Base-by-base conservation (phyloP, 2,113 vertebrate genomes). In the Cheirogaleus medius region DNA sequence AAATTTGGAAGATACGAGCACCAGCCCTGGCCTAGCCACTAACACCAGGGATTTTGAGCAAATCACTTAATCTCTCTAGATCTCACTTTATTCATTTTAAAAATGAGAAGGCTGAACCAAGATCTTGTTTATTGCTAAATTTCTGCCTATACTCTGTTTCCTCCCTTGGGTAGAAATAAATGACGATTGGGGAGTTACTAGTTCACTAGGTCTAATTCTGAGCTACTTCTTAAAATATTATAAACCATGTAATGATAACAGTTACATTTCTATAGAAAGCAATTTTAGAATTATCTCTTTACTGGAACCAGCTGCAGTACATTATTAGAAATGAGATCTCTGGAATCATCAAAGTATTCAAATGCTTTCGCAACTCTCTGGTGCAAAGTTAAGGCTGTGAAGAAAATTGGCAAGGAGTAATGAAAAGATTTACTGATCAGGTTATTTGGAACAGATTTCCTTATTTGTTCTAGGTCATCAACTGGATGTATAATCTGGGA, bases 351-450 rank as follows among this genome's bases (percentile, higher is more conserved):
- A 95, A 97, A 94, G 94, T 42, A 94, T 94, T 88, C 54, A 34
- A 80, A 32, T 76, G 77, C 81, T 97, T 97, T 96, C 97, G 81
- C 84, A 97, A 96, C 77, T 96, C 60, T 94, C 56, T 94, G 42
- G 66, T 89, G 34, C 73, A 95, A 94, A 95, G 82, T 94, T 80
- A 83, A n/a, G 29, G 76, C n/a, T 39, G 23, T 81, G 71, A 97
- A 95, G 78, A 92, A 94, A 97, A 97, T 1, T 95, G 90, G 86
- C 84, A 84, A 49, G 80, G 54, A 91, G 80, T 71, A 12, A 97
- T 87, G 47, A 95, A 90, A 92, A 95, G 66, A 91, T 74, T 95
- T 91, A 81, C n/a, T 63, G 66, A 86, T 25, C 60, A 95, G 54
- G 21, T 37, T 90, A 80, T 93, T 90, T 49, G 52, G 47, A 95